Evolutionary conservation across 1,140 invertebrate species (phyloP).

Genomic region (Aphis gossypii): DNA sequence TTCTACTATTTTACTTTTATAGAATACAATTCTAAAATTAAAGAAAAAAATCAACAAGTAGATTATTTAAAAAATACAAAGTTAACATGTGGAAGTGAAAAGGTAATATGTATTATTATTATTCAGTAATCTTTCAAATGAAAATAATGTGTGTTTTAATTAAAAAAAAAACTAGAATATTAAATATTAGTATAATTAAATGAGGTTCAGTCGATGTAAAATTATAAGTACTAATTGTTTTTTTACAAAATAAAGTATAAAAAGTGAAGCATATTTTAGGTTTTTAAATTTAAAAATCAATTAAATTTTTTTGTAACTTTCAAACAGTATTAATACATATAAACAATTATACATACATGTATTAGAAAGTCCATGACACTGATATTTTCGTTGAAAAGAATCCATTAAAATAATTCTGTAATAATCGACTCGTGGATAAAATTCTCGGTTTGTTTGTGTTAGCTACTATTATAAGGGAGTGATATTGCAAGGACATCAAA

Average conservation of each 20-base stretch:
- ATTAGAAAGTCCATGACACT: neutral
- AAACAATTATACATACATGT: neutral
- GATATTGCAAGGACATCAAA: neutral
- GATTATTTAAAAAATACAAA: neutral
- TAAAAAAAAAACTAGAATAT: neutral
- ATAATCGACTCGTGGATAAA: neutral
- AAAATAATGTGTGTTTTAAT: neutral
- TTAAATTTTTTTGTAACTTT: neutral
- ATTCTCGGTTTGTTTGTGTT: neutral
- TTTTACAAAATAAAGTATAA: neutral
- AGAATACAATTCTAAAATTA: neutral
- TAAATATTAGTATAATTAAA: neutral
- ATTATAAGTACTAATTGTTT: neutral
- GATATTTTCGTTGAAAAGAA: neutral
- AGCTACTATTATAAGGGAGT: neutral
- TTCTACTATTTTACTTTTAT: neutral
- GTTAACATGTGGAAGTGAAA: neutral
- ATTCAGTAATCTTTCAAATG: neutral
- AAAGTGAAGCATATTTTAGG: neutral
- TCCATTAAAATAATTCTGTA: slow-evolving; percentile 10
- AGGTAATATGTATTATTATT: neutral
- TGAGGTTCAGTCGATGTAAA: neutral
- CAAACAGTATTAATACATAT: neutral
- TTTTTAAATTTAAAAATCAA: neutral
- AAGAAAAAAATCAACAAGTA: neutral